Evolutionary conservation across 2,113 vertebrate species (phyloP).

Genomic region (pig (Sus scrofa)): DNA sequence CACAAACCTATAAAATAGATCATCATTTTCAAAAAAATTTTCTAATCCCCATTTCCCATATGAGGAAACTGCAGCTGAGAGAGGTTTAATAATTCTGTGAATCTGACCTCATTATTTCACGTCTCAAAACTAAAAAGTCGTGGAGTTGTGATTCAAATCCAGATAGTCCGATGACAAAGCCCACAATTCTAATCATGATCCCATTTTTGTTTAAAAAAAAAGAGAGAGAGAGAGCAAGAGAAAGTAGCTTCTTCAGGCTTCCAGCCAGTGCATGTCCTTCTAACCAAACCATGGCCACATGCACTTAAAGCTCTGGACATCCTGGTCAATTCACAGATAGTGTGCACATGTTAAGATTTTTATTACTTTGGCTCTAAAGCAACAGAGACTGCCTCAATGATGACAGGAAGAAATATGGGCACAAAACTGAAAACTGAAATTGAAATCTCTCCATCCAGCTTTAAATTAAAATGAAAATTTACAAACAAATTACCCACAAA

Average conservation of each 20-base stretch:
- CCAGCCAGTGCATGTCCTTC: neutral
- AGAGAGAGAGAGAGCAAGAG: neutral
- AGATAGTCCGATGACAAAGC: neutral
- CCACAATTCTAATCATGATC: neutral
- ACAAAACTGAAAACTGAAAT: neutral
- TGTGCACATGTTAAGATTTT: neutral
- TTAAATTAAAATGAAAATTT: neutral
- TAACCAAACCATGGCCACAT: fast-evolving
- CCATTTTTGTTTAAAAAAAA: neutral
- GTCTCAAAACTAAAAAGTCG: neutral
- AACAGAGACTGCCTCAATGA: neutral
- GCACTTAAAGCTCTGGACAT: neutral
- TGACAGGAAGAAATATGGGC: neutral
- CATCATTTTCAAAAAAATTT: neutral
- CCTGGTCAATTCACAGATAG: neutral
- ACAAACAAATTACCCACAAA: neutral
- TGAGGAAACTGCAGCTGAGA: neutral
- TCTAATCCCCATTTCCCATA: neutral
- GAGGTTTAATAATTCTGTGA: neutral
- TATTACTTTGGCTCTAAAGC: neutral
- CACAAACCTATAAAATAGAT: neutral
- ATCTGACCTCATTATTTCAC: neutral
- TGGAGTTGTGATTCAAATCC: neutral
- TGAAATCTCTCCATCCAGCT: neutral
- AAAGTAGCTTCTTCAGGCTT: fast-evolving